Evolutionary conservation across 1,140 invertebrate genomes (phyloP).

Genomic region (Aphelenchoides besseyi): DNA sequence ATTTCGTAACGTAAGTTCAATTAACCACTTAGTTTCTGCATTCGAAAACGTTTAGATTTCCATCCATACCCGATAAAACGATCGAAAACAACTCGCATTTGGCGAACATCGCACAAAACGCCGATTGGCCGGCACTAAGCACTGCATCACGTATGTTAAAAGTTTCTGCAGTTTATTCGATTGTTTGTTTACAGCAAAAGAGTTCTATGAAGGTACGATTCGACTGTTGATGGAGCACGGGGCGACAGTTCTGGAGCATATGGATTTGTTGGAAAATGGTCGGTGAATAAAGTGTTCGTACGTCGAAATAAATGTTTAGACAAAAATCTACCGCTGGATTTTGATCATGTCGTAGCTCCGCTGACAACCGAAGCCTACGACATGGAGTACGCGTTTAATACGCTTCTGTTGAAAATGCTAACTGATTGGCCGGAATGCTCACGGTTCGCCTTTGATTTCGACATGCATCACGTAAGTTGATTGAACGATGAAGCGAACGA

Average conservation of each 20-base stretch:
- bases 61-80: conserved; percentile 59
- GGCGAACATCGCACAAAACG: conserved; percentile 51
- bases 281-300: conserved; percentile 16
- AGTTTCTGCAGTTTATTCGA: conserved; percentile 5
- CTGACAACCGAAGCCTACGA: conserved; percentile 57
- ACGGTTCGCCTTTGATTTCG: conserved; percentile 42
- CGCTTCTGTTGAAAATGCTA: conserved; percentile 58
- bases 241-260: conserved; percentile 55
- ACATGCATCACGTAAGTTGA: conserved; percentile 52
- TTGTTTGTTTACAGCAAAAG: conserved; percentile 48
- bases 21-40: neutral
- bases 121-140: conserved; percentile 55
- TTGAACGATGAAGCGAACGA: too few relatives aligned
- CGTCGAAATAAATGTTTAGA: conserved; percentile 16
- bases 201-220: conserved; percentile 62
- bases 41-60: conserved; percentile 49
- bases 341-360: conserved; percentile 55
- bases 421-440: conserved; percentile 60
- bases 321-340: conserved; percentile 30
- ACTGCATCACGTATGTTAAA: conserved; percentile 46
- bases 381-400: conserved; percentile 58
- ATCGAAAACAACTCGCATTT: conserved; percentile 56
- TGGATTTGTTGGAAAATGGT: conserved; percentile 54
- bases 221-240: conserved; percentile 57
- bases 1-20: conserved; percentile 51